Evolutionary conservation across 2,113 vertebrate genomes (phyloP), one percentile per base, ranked within the genome.

Genomic region (Sciurus niger): DNA sequence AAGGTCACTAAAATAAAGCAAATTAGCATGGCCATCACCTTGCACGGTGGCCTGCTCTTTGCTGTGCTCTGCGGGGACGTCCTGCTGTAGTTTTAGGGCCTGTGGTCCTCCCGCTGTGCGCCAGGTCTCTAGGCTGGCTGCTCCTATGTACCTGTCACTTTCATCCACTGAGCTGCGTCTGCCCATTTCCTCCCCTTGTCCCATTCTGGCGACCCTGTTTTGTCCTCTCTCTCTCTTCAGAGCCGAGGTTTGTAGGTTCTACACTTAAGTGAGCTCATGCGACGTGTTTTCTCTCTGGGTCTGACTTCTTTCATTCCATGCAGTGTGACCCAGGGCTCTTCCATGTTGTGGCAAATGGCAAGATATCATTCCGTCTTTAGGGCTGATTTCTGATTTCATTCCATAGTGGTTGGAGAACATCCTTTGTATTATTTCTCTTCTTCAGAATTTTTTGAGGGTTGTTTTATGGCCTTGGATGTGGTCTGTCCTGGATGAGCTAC

Each of bases 341-440:
- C 67, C 67, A 8, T 12, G 67, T 16, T 13, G 16, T 68, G 32
- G 67, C 67, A 68, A 17, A 17, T 68, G 67, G 30, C 67, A n/a
- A 34, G 14, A n/a, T 68, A 14, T 34, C 67, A 34, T 17, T 17
- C 67, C 2, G 6, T 16, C 2, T n/a, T 34, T 17, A n/a, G 65
- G 65, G 65, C 65, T 67, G 32, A 65, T 40, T 86, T 94, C 20
- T 84, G 60, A 84, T 68, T 74, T 89, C 28, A 68, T 95, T 85
- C 82, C 22, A 8, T 22, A 46, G 40, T 90, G 67, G 2, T 51
- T 89, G 9, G 58, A 90, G 48, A 79, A n/a, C n/a, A 51, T 22
- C 73, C 55, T 51, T 85, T n/a, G 28, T 43, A 51, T 76, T n/a
- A 68, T 88, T 72, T 60, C 48, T 67, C 30, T 43, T 40, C 58